These are phyloP conservation scores for Crypturellus undulatus DNA, from an alignment of 2,113 vertebrate genomes.

Conservation along the genomic window DNA sequence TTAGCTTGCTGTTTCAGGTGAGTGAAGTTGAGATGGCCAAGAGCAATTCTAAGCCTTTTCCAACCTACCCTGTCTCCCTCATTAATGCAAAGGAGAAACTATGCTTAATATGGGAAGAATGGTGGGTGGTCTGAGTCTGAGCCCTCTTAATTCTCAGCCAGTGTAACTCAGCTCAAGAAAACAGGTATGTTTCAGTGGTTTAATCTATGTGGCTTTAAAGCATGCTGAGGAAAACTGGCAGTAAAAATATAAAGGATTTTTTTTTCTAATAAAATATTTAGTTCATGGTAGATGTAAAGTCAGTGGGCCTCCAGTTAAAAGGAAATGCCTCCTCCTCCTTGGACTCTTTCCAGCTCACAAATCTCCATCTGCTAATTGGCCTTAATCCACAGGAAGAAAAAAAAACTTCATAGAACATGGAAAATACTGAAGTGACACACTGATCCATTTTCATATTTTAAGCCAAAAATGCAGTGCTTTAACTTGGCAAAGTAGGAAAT, in stretches of 20 bases:
- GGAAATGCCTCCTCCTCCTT: constrained; percentile 6
- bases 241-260: constrained; percentile 6
- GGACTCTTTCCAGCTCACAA: constrained; percentile 43
- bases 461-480: constrained; percentile 1
- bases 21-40: background rate
- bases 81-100: background rate
- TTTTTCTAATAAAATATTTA: constrained; percentile 36
- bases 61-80: background rate
- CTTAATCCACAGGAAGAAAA: constrained; percentile 35
- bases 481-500: constrained; percentile 6
- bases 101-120: background rate
- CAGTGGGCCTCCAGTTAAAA: constrained; percentile 32
- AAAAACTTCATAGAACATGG: constrained; percentile 28
- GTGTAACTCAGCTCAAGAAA: background rate
- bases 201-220: background rate
- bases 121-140: background rate
- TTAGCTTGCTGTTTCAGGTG: background rate
- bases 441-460: background rate
- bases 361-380: constrained; percentile 69
- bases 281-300: constrained; percentile 14
- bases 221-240: background rate
- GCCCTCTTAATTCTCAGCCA: background rate
- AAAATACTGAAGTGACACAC: constrained; percentile 13
- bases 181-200: rapidly evolving
- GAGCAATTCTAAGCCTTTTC: background rate